Conservation (phyloP, 2,888 invertebrate genomes). For the Acronicta leporina region DNA sequence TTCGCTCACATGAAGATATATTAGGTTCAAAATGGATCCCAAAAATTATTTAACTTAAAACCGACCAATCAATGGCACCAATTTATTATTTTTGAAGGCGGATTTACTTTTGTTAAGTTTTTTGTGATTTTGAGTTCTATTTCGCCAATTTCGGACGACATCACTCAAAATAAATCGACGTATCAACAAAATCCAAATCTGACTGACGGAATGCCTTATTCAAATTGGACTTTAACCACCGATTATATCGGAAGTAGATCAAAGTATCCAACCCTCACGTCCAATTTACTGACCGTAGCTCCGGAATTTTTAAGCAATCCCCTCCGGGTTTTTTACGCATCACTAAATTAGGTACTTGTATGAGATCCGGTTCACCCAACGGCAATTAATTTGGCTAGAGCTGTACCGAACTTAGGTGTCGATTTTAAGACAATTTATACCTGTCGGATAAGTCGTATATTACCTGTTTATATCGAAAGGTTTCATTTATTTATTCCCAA, state of each 20-base stretch:
- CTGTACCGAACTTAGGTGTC: conserved; percentile 25
- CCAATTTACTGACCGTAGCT: conserved; percentile 40
- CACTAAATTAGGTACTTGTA: conserved; percentile 32
- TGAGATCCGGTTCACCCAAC: conserved; percentile 3
- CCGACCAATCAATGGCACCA: too few relatives aligned
- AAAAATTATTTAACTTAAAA: too few relatives aligned
- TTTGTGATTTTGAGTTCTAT: too few relatives aligned
- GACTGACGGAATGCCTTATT: conserved; percentile 16
- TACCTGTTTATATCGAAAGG: conserved; percentile 20
- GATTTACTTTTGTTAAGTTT: too few relatives aligned
- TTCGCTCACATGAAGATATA: too few relatives aligned
- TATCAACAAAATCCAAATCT: conserved; percentile 7
- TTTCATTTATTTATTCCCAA: conserved; percentile 8
- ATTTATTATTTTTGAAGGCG: too few relatives aligned
- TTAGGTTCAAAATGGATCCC: too few relatives aligned
- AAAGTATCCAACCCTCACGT: conserved; percentile 25
- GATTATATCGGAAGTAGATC: conserved; percentile 39
- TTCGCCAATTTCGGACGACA: too few relatives aligned
- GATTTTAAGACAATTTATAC: conserved; percentile 35
- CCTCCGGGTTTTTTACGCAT: conserved; percentile 36
- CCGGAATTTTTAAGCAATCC: conserved; percentile 30
- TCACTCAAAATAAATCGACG: too few relatives aligned
- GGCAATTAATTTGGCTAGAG: conserved; percentile 33
- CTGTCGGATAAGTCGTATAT: conserved; percentile 28
- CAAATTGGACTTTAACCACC: conserved; percentile 23